Percentiles rank a stretch among this genome's conserved stretches.
Conservation (phyloP, 2,797 vertebrate species). For the Sebastes reedi region DNA sequence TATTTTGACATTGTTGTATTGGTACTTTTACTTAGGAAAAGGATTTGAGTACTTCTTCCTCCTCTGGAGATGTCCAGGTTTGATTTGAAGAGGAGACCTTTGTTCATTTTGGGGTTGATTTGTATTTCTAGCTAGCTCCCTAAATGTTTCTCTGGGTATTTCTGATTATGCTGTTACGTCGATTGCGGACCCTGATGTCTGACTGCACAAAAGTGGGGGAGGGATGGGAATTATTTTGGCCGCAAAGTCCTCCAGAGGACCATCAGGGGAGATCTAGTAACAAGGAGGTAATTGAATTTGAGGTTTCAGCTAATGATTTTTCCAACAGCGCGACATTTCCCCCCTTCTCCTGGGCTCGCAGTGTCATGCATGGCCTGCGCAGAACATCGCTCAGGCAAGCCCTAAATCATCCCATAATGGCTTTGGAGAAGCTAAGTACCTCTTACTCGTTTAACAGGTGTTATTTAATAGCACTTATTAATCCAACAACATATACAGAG, state of each 20-base stretch:
- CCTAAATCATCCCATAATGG: constrained; percentile 57
- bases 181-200: constrained; percentile 26
- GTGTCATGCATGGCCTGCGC: constrained; percentile 45
- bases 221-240: constrained; percentile 48
- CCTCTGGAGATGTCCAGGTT: neutral
- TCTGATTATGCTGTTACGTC: constrained; percentile 40
- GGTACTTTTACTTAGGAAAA: neutral
- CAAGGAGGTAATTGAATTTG: constrained; percentile 69
- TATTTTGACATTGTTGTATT: neutral
- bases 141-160: constrained; percentile 22
- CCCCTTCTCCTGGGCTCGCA: constrained; percentile 18
- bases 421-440: constrained; percentile 52
- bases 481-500: constrained; percentile 37
- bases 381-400: constrained; percentile 26
- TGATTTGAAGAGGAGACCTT: neutral
- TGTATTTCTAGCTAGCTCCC: constrained; percentile 27
- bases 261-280: constrained; percentile 55
- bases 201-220: constrained; percentile 29
- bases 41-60: neutral
- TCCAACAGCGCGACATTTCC: constrained; percentile 34
- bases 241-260: constrained; percentile 32
- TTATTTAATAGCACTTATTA: constrained; percentile 60
- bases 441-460: constrained; percentile 45
- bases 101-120: constrained; percentile 31
- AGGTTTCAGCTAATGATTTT: constrained; percentile 67